These are phyloP conservation scores for Gallinago nigripennis DNA, from an alignment of 2,797 vertebrate genomes.

Conservation along the genomic window DNA sequence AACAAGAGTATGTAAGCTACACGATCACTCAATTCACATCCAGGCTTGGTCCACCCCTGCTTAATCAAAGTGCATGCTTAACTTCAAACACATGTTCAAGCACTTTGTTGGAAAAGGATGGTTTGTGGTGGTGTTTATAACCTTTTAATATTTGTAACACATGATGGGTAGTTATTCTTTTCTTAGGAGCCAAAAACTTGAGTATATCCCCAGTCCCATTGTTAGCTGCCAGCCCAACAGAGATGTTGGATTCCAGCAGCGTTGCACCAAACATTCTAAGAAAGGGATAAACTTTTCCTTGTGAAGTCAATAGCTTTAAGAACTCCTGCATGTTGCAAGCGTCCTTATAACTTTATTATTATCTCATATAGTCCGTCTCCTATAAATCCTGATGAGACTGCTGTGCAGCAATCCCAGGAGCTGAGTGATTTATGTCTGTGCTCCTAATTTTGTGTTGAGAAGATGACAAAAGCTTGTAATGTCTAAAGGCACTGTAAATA, in stretches of 20 bases:
- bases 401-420: background rate
- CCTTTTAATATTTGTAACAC: slow-evolving; percentile 44
- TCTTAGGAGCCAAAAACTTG: slow-evolving; percentile 23
- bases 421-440: slow-evolving; percentile 23
- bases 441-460: slow-evolving; percentile 36
- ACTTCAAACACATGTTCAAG: slow-evolving; percentile 43
- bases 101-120: slow-evolving; percentile 5
- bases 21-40: background rate
- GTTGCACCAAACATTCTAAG: slow-evolving; percentile 13
- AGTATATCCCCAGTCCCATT: background rate
- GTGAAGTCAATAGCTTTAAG: background rate
- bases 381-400: slow-evolving; percentile 17
- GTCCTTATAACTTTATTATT: slow-evolving; percentile 28
- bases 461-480: slow-evolving; percentile 17
- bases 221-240: slow-evolving; percentile 1
- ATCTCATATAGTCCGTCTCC: slow-evolving; percentile 21
- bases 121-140: slow-evolving; percentile 30
- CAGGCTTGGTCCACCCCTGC: background rate
- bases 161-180: slow-evolving; percentile 27
- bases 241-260: background rate
- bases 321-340: background rate
- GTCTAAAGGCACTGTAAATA: slow-evolving; percentile 45
- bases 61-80: slow-evolving; percentile 33
- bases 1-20: background rate
- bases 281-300: background rate